Evolutionary conservation across 1,140 invertebrate genomes (phyloP).

Genomic region (Papilio glaucus): DNA sequence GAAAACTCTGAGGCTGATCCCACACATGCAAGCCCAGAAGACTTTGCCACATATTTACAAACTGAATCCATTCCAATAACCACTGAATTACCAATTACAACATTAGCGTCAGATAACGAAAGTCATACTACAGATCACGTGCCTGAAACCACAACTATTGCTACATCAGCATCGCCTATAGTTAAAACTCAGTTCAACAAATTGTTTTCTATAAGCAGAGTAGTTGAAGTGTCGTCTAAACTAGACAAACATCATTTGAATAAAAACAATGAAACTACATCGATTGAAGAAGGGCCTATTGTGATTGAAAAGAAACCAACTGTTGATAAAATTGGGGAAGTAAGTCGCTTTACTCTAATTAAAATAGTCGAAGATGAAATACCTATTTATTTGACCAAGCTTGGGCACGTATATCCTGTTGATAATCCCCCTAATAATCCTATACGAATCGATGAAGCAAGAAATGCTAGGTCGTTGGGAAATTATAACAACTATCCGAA

Average conservation of each 20-base stretch:
- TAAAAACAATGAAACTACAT: conserved; percentile 83
- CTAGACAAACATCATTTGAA: conserved; percentile 84
- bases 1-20: conserved; percentile 60
- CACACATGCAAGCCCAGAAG: conserved; percentile 54
- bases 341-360: conserved; percentile 86
- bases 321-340: conserved; percentile 86
- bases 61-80: conserved; percentile 39
- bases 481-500: conserved; percentile 72
- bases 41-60: conserved; percentile 46
- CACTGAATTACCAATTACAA: conserved; percentile 19
- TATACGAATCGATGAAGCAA: conserved; percentile 80
- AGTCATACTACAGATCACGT: conserved; percentile 48
- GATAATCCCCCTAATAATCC: conserved; percentile 80
- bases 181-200: conserved; percentile 84
- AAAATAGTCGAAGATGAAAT: conserved; percentile 85
- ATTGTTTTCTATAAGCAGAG: conserved; percentile 86
- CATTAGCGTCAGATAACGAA: conserved; percentile 36
- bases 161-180: conserved; percentile 62
- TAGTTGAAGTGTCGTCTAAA: conserved; percentile 86
- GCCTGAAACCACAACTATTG: conserved; percentile 54
- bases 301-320: conserved; percentile 84
- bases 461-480: conserved; percentile 77
- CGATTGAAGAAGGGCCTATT: conserved; percentile 79
- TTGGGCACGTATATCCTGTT: conserved; percentile 80
- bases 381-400: conserved; percentile 80